These are phyloP conservation scores for Triops longicaudatus DNA, from an alignment of 1,140 invertebrate species.

Conservation along the genomic window DNA sequence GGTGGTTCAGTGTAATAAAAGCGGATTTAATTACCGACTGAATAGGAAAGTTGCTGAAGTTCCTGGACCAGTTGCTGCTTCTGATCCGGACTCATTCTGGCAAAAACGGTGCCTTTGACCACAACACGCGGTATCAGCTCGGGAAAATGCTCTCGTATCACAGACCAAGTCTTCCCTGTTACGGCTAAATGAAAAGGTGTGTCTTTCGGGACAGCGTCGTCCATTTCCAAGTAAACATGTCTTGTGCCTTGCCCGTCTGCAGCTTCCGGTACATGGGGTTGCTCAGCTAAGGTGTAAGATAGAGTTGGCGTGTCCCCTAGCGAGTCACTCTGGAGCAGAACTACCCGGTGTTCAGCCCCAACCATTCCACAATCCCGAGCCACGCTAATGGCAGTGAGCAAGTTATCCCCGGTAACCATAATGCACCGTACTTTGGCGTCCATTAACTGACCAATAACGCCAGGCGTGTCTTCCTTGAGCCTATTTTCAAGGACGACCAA, in stretches of 20 bases:
- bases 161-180: slow-evolving; percentile 62
- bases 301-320: slow-evolving; percentile 41
- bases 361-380: slow-evolving; percentile 84
- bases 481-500: slow-evolving; percentile 85
- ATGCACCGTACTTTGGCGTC: slow-evolving; percentile 73
- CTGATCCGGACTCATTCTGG: slow-evolving; percentile 90
- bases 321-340: slow-evolving; percentile 51
- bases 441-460: slow-evolving; percentile 63
- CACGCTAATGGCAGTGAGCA: slow-evolving; percentile 84
- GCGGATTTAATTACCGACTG: slow-evolving; percentile 53
- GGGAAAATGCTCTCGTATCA: slow-evolving; percentile 56
- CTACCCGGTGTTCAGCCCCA: slow-evolving; percentile 59
- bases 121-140: slow-evolving; percentile 58
- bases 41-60: slow-evolving; percentile 71
- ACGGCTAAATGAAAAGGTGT: slow-evolving; percentile 53
- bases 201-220: neutral
- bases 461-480: slow-evolving; percentile 72
- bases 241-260: neutral
- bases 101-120: slow-evolving; percentile 75
- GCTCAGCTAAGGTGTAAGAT: slow-evolving; percentile 39
- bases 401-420: slow-evolving; percentile 94
- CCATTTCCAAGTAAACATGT: neutral
- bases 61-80: slow-evolving; percentile 83
- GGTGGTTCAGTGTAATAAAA: neutral
- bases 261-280: slow-evolving; percentile 24